Evolutionary conservation across 1,140 invertebrate species (phyloP).

Genomic region (Mya arenaria): DNA sequence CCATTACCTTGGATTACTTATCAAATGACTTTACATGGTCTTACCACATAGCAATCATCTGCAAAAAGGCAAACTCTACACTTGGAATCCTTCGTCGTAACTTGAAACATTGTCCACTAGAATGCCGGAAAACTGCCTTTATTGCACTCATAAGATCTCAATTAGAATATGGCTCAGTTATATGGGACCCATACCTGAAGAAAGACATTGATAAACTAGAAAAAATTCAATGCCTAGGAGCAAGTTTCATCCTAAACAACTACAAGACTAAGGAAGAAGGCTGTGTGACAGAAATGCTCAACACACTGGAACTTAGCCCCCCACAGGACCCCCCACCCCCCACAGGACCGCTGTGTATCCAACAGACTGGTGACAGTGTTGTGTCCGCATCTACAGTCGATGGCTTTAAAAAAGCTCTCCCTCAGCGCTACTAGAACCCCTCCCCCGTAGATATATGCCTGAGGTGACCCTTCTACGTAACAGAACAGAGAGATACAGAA

Average conservation of each 20-base stretch:
- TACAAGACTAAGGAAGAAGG: neutral
- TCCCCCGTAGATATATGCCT: too few species aligned
- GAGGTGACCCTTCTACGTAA: too few species aligned
- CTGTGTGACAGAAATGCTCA: conserved; percentile 6
- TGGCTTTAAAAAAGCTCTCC: too few species aligned
- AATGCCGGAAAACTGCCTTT: conserved; percentile 17
- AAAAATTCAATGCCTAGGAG: neutral
- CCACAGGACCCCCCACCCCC: too few species aligned
- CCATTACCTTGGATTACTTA: neutral
- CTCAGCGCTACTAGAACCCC: too few species aligned
- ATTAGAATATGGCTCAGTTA: conserved; percentile 9
- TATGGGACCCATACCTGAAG: conserved; percentile 3
- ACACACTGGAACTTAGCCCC: neutral
- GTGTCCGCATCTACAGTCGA: too few species aligned
- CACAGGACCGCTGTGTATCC: neutral
- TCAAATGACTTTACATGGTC: neutral
- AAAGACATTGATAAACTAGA: conserved; percentile 14
- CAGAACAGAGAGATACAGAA: too few species aligned
- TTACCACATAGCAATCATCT: conserved; percentile 17
- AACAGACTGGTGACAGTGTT: neutral
- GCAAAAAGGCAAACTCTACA: conserved; percentile 33
- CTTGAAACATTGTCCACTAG: neutral
- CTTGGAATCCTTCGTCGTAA: conserved; percentile 11
- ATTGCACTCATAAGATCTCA: neutral
- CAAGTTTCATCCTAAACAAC: neutral